A percentile compares a stretch with the other conserved stretches of the same genome.
Evolutionary conservation across 2,113 vertebrate genomes (phyloP).

Genomic region (Oreocharis arfaki): DNA sequence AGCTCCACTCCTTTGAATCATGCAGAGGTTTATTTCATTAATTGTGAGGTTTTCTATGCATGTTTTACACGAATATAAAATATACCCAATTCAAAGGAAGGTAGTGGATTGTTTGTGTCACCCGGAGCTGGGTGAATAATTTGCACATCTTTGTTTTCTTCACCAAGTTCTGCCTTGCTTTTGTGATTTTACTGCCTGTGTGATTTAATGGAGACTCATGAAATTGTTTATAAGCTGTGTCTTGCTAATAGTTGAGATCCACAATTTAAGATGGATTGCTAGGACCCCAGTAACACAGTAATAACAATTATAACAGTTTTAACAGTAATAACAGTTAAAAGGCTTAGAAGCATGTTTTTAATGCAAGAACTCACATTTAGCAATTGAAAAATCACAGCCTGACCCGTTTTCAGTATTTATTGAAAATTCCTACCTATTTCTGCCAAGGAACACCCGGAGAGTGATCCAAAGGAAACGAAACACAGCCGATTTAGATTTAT

Average conservation of each 20-base stretch:
- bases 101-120: not conserved
- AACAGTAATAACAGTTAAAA: too few species aligned
- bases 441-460: not conserved
- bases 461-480: not conserved
- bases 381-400: not conserved
- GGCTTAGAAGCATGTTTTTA: not conserved
- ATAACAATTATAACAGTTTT: too few species aligned
- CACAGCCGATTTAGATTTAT: not conserved
- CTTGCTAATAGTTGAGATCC: not conserved
- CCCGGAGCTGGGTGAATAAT: not conserved
- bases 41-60: not conserved
- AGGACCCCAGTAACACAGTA: not conserved
- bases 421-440: not conserved
- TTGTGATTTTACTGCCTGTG: not conserved
- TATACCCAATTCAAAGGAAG: not conserved
- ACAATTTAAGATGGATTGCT: not conserved
- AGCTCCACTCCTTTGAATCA: not conserved
- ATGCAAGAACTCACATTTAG: not conserved
- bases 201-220: not conserved
- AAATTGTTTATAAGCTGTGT: not conserved
- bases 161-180: not conserved
- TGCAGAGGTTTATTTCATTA: not conserved
- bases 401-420: not conserved
- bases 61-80: not conserved
- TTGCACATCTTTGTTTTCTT: not conserved